These are phyloP conservation scores for Drosophila tripunctata DNA, from an alignment of 2,888 invertebrate genomes.

Conservation along the genomic window DNA sequence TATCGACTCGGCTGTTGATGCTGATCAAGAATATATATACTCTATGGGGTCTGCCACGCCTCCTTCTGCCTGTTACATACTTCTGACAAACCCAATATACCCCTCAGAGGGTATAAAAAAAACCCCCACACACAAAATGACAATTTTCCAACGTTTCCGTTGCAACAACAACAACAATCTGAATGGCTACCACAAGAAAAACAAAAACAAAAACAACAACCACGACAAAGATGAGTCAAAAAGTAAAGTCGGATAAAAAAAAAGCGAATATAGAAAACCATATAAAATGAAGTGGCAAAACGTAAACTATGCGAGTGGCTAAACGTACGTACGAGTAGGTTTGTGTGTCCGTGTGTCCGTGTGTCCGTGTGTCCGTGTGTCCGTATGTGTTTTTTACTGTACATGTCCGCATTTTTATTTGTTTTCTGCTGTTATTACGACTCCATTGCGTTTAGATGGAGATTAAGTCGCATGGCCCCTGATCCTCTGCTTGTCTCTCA, in stretches of 20 bases:
- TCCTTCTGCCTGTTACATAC: background rate
- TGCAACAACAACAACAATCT: constrained; percentile 24
- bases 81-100: background rate
- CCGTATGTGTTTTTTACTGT: constrained; percentile 7
- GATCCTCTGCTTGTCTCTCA: background rate
- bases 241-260: constrained; percentile 48
- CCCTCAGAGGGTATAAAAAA: background rate
- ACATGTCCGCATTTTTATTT: constrained; percentile 64
- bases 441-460: constrained; percentile 78
- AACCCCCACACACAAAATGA: constrained; percentile 57
- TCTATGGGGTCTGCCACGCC: too few species aligned
- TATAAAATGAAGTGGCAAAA: constrained; percentile 78
- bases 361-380: constrained; percentile 19
- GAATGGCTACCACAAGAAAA: constrained; percentile 2
- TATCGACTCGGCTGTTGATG: too few species aligned
- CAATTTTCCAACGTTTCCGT: constrained; percentile 55
- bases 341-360: constrained; percentile 24
- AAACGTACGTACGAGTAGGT: constrained; percentile 22
- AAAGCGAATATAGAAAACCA: constrained; percentile 43
- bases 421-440: constrained; percentile 77
- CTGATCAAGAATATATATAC: too few species aligned
- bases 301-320: constrained; percentile 66
- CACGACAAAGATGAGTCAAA: constrained; percentile 51
- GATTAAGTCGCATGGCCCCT: constrained; percentile 68
- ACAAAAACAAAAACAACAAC: constrained; percentile 14